phyloP scores from a whole-genome alignment of 2,888 invertebrate genomes.

The Chloroclystis v-ata region DNA sequence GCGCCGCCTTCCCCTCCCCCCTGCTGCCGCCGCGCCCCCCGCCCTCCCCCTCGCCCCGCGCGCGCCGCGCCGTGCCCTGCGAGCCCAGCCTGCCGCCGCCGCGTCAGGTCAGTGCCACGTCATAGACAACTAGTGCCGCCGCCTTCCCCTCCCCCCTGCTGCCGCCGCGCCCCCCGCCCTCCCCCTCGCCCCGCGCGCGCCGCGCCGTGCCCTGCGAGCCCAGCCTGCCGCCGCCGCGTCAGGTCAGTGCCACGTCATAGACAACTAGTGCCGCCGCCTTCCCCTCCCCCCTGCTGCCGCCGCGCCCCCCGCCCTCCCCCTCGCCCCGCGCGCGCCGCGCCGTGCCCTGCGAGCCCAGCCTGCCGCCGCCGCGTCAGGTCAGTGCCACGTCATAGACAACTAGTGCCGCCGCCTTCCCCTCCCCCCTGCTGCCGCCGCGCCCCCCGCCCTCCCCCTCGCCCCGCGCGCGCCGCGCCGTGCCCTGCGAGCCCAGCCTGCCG shows the following conservation, averaged over 20 bases:
- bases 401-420: too few species aligned
- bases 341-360: too few species aligned
- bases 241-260: too few species aligned
- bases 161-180: not conserved
- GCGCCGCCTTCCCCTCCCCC: conserved; percentile 79
- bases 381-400: too few species aligned
- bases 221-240: not conserved
- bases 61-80: conserved; percentile 21
- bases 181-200: not conserved
- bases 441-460: too few species aligned
- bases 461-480: conserved; percentile 13
- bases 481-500: too few species aligned
- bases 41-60: conserved; percentile 27
- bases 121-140: too few species aligned
- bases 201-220: too few species aligned
- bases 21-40: conserved; percentile 31
- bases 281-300: not conserved
- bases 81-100: conserved; percentile 8
- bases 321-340: conserved; percentile 7
- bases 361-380: conserved; percentile 1
- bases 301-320: too few species aligned
- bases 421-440: not conserved
- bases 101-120: too few species aligned
- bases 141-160: too few species aligned
- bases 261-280: too few species aligned